These are phyloP conservation scores for Graptemys geographica DNA, from an alignment of 2,797 vertebrate genomes.

Conservation along the genomic window DNA sequence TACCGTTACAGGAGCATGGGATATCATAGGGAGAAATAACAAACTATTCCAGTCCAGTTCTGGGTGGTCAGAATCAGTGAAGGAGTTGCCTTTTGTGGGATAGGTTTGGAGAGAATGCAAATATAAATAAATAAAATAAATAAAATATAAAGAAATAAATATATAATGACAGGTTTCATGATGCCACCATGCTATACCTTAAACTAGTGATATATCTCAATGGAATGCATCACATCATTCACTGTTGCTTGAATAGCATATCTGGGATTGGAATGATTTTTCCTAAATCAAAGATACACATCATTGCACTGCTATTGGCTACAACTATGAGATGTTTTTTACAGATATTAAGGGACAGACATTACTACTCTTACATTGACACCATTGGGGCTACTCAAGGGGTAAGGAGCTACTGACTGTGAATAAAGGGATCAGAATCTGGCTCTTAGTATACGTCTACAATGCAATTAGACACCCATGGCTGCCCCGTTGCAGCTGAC, in stretches of 20 bases:
- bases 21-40: not conserved
- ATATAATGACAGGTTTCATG: not conserved
- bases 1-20: too few relatives aligned
- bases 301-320: not conserved
- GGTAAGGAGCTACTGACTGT: not conserved
- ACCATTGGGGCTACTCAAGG: rapidly evolving
- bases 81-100: not conserved
- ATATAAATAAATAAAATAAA: too few relatives aligned
- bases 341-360: too few relatives aligned
- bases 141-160: too few relatives aligned
- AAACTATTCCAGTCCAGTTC: not conserved
- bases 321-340: too few relatives aligned
- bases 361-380: too few relatives aligned
- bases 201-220: not conserved
- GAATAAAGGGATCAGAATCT: not conserved
- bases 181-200: not conserved
- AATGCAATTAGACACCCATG: too few relatives aligned
- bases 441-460: not conserved
- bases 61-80: not conserved
- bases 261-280: not conserved
- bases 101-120: not conserved
- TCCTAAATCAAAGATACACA: not conserved
- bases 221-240: not conserved
- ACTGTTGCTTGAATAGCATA: not conserved
- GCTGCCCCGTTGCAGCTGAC: too few relatives aligned